Base-by-base conservation (phyloP, 2,797 vertebrate species). In the Taenioides sp. region DNA sequence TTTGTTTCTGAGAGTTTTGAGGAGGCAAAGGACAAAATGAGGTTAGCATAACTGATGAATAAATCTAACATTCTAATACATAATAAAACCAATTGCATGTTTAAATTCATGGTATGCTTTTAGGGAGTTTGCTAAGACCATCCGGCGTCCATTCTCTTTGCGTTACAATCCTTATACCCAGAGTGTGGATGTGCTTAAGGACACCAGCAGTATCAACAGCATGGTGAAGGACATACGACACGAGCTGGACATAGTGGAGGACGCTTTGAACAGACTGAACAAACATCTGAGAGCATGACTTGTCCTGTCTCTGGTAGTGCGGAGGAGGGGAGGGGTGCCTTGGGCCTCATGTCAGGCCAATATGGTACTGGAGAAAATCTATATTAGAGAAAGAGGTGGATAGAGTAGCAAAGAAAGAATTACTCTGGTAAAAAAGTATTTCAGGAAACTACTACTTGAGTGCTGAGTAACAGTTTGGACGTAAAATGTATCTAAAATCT, bases 81-180 rank as follows among this genome's bases (percentile, higher is more conserved):
- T 7, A 54, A 54, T n/a, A 54, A 18, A 54, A n/a, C 50, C 50
- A 47, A 17, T 54, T 54, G 11, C 27, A 27, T 16, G 22, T 12
- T 22, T 5, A 17, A 60, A 23, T n/a, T 23, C 7, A 23, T 7
- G 34, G 40, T 49, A 3, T 31, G 4, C 11, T 31, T 66, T 6
- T 22, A 98, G 96, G 88, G 97, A 97, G 84, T 98, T 98, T 89
- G 95, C 96, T 28, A 97, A 96, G 92, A 96, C 95, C 49, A 95
- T 98, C 73, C 94, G 92, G 80, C 95, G 96, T 0, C 96, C 96
- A 0, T 98, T 98, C 89, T 95, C 94, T 0, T 87, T 98, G 75
- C 95, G 91, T 75, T 98, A 98, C 86, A 95, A 97, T 67, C 94
- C 97, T 0, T 98, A 97, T 55, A 97, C 95, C 3, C 97, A 96